Base-by-base conservation (phyloP, 2,113 vertebrate species). In the Xyrauchen texanus region DNA sequence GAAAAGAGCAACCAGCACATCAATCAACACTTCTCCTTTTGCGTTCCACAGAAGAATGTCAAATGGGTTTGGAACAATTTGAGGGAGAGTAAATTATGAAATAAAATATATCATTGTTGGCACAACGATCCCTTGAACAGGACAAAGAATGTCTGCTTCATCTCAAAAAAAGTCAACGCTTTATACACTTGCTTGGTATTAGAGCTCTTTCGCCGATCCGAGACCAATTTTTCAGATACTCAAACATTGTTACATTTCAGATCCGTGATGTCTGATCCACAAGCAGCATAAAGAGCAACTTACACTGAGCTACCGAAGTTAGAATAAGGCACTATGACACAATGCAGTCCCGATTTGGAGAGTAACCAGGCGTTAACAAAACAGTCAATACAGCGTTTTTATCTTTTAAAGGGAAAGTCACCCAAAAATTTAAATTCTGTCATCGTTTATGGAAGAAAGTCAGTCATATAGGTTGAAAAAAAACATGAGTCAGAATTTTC, bases 261-360 rank as follows among this genome's bases (percentile, higher is more conserved):
- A 80, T 84, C 69, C 13, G 34, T 34, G 34, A 52, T 49, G 51
- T 83, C 81, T 82, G 84, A 83, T 82, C 83, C 80, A 81, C 81
- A 84, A 80, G 84, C 70, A 83, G 85, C 82, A 85, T 83, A 79
- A 66, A 78, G 34, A 77, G 79, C 65, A 51, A 76, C 79, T 81
- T 76, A 61, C 9, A 75, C 73, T 84, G 87, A 86, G 87, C 58
- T 71, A 73, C 69, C 61, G 79, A 81, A 89, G 87, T 86, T 88
- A 90, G 88, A 84, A 90, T 94, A 94, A 94, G 93, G 93, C 93
- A 94, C 92, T 91, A 92, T 78, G 89, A 91, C 86, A 90, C 84
- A 82, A 90, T 85, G 87, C 89, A 89, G 90, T 87, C 84, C 89
- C 86, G 85, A 92, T 84, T 78, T 80, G 84, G 83, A 69, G 76